Evolutionary conservation across 2,113 vertebrate species (phyloP), one percentile per base, ranked within the genome.

Genomic region (Sander lucioperca): DNA sequence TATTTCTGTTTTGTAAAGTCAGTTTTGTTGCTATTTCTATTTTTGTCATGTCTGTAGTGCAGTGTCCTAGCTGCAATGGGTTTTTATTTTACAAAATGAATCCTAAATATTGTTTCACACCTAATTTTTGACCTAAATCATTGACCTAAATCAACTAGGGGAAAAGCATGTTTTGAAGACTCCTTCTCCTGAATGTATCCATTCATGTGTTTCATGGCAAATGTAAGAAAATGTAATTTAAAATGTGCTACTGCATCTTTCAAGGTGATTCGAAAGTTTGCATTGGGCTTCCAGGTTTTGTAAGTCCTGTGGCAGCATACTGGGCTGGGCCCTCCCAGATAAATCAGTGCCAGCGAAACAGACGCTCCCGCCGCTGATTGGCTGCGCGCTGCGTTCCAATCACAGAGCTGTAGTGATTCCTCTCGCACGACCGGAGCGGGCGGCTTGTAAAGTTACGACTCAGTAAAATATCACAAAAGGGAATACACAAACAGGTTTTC

Each of bases 361-460:
- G 86, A 1, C 92, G 88, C 88, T 92, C 80, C 62, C 0, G 2
- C 57, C 63, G 53, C 74, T 91, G 89, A 93, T 93, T 93, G 91
- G 92, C 84, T 90, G 13, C n/a, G 43, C 47, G 51, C 63, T 54
- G 58, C 54, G 82, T 79, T 80, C 88, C 90, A 90, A 91, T 80
- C 88, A 90, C 77, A 39, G 89, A 25, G 57, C 82, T 18, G 82
- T 36, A 78, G 65, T 88, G 88, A 87, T 88, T 89, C 39, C 65
- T 77, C 58, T 71, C 85, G 74, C 53, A 70, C 86, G 27, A 15
- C 51, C 54, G 9, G 76, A 77, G 48, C 48, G 23, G 61, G 9
- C 45, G 51, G 59, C 48, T 33, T 11, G 77, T 23, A 43, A 58
- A 62, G 3, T 75, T 64, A 50, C 48, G 10, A 56, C 72, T 87